Evolutionary conservation across 2,888 invertebrate genomes (phyloP).

Genomic region (Apamea crenata): DNA sequence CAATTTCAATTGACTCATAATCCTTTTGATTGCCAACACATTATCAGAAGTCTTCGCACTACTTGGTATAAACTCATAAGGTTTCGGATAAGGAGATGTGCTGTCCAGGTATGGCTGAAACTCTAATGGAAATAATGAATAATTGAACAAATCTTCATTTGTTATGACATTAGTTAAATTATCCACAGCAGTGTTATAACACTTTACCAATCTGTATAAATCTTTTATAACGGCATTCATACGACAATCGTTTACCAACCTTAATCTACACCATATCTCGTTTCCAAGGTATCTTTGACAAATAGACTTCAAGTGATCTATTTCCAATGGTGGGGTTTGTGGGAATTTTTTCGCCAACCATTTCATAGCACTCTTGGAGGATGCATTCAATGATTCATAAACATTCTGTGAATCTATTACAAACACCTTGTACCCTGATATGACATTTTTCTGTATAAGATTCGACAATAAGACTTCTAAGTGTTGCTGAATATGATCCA

Average conservation of each 20-base stretch:
- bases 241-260: slow-evolving; percentile 79
- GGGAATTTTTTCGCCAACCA: slow-evolving; percentile 89
- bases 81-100: slow-evolving; percentile 90
- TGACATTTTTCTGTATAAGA: slow-evolving; percentile 76
- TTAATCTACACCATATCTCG: slow-evolving; percentile 91
- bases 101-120: slow-evolving; percentile 89
- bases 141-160: slow-evolving; percentile 90
- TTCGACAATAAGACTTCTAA: slow-evolving; percentile 75
- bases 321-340: slow-evolving; percentile 89
- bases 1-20: slow-evolving; percentile 90
- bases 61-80: slow-evolving; percentile 92
- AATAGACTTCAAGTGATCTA: slow-evolving; percentile 90
- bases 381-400: slow-evolving; percentile 75
- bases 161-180: slow-evolving; percentile 91
- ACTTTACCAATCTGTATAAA: slow-evolving; percentile 90
- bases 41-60: slow-evolving; percentile 90
- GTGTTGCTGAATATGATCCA: slow-evolving; percentile 67
- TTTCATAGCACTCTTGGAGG: slow-evolving; percentile 83
- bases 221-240: slow-evolving; percentile 87
- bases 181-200: slow-evolving; percentile 93
- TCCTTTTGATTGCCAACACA: slow-evolving; percentile 85
- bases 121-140: slow-evolving; percentile 92
- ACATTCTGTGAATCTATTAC: slow-evolving; percentile 76
- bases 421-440: slow-evolving; percentile 83
- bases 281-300: slow-evolving; percentile 90